Evolutionary conservation across 2,113 vertebrate species (phyloP).

Genomic region (Gadus chalcogrammus): DNA sequence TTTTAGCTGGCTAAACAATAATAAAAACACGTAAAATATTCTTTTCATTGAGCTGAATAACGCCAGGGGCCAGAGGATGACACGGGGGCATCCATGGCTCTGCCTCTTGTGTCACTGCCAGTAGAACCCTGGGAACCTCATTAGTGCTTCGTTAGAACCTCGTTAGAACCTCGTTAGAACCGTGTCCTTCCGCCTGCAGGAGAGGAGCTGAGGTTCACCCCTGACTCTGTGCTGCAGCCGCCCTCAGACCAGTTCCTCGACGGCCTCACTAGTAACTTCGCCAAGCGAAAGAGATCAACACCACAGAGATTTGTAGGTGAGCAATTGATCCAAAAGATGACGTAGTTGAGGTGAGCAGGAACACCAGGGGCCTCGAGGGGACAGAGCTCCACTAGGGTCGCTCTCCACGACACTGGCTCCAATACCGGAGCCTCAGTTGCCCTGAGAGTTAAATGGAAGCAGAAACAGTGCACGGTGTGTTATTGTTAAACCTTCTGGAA

Average conservation of each 20-base stretch:
- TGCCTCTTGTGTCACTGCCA: no score
- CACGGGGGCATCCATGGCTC: no score
- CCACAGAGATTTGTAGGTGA: slow-evolving; percentile 97
- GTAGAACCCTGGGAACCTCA: not conserved
- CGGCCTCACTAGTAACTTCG: slow-evolving; percentile 89
- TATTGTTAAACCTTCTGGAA: no score
- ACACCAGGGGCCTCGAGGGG: not conserved
- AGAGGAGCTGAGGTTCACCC: slow-evolving; percentile 87
- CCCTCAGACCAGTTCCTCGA: slow-evolving; percentile 92
- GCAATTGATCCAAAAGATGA: slow-evolving; percentile 51
- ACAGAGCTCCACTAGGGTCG: no score
- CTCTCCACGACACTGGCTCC: no score
- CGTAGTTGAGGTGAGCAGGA: slow-evolving; percentile 23
- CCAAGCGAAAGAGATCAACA: slow-evolving; percentile 94
- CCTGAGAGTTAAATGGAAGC: no score
- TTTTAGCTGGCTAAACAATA: no score
- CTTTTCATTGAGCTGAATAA: no score
- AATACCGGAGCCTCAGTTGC: no score
- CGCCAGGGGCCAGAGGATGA: no score
- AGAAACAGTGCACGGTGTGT: no score
- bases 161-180: slow-evolving; percentile 16
- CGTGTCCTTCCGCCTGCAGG: slow-evolving; percentile 71
- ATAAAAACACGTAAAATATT: no score
- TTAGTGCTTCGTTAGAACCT: not conserved
- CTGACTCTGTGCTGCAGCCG: slow-evolving; percentile 85